Conservation (phyloP, 2,113 vertebrate genomes). For the Ageneiosus marmoratus region DNA sequence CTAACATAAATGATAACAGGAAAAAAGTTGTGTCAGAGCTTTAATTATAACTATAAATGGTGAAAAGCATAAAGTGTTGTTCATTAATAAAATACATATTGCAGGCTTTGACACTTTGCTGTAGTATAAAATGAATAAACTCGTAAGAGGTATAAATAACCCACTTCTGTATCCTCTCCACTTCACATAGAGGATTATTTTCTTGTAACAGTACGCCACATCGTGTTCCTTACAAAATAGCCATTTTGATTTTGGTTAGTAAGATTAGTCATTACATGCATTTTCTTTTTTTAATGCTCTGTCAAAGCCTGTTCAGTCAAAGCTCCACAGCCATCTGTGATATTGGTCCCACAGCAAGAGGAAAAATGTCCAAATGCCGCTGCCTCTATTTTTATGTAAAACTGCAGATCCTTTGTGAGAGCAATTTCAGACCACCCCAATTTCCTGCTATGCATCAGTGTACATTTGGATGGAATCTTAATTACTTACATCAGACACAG, state of each 20-base stretch:
- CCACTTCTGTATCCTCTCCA: neutral
- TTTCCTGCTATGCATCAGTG: slow-evolving; percentile 26
- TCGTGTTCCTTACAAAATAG: neutral
- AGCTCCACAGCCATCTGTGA: slow-evolving; percentile 26
- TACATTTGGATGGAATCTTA: slow-evolving; percentile 40
- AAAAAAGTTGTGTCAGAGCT: neutral
- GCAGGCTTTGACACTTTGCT: neutral
- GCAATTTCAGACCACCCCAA: slow-evolving; percentile 22
- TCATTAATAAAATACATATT: neutral
- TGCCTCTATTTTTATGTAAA: slow-evolving; percentile 34
- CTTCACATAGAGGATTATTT: neutral
- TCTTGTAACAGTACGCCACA: neutral
- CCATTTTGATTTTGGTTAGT: slow-evolving; percentile 10
- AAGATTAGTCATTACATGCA: slow-evolving; percentile 17
- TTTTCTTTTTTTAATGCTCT: slow-evolving; percentile 29
- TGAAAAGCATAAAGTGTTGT: neutral
- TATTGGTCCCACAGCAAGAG: slow-evolving; percentile 9
- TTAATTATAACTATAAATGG: neutral
- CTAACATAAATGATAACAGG: neutral
- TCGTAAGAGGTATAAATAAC: neutral
- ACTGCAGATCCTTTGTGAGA: slow-evolving; percentile 19
- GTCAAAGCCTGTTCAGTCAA: slow-evolving; percentile 18
- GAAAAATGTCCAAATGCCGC: neutral
- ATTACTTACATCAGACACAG: slow-evolving; percentile 34
- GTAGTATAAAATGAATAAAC: neutral